Conservation (phyloP, 2,113 vertebrate genomes). For the Labeo catla region DNA sequence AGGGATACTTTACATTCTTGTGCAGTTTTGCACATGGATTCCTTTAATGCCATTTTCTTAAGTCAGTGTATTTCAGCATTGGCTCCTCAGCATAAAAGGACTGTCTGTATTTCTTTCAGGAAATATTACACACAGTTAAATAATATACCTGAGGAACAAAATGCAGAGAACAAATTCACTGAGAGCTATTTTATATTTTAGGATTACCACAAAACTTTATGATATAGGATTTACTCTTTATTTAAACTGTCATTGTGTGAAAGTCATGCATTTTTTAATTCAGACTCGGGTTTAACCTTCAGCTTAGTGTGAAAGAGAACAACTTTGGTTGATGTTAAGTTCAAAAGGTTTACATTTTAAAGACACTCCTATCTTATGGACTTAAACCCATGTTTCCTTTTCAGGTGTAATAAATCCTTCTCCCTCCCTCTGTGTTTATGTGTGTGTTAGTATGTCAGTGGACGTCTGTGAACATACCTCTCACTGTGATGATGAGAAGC, state of each 20-base stretch:
- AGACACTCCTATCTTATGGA: neutral
- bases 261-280: neutral
- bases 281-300: neutral
- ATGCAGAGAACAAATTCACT: neutral
- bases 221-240: neutral
- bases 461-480: conserved; percentile 17
- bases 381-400: conserved; percentile 31
- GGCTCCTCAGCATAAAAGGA: neutral
- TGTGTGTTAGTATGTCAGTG: conserved; percentile 38
- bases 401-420: conserved; percentile 41
- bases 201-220: neutral
- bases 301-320: neutral
- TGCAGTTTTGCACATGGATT: neutral
- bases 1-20: neutral
- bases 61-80: neutral
- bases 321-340: neutral
- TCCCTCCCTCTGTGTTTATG: conserved; percentile 41
- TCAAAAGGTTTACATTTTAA: neutral
- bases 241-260: neutral
- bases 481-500: conserved; percentile 24
- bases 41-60: conserved; percentile 3
- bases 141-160: neutral
- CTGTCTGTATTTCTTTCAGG: neutral
- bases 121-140: neutral
- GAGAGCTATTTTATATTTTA: neutral